Evolutionary conservation across 2,113 vertebrate genomes (phyloP), one percentile per base, ranked within the genome.

Genomic region (Haemorhous mexicanus): DNA sequence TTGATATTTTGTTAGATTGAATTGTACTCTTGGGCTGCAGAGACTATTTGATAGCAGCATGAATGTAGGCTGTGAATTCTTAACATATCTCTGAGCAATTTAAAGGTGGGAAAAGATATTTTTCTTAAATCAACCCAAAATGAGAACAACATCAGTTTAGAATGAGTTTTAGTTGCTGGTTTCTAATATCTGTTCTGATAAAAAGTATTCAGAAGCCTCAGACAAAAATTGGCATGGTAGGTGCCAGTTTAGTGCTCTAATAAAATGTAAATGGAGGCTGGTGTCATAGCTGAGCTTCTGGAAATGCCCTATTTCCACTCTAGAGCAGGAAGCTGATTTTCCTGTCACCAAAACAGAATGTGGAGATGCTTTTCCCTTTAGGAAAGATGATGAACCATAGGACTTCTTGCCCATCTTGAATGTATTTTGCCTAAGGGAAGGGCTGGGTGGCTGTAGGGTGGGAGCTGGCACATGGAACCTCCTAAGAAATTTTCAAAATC

Each of bases 311-410:
- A 6, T 66, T 37, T 53, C 55, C 55, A 1, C 41, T 85, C 49
- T 43, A 1, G 26, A 39, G 43, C 41, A 53, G 76, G 67, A 76
- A 85, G 39, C 46, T 76, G 62, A 61, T 61, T 18, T 32, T 64
- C 70, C 46, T 68, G 30, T 52, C 87, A 53, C 37, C 53, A 50
- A 49, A 82, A 46, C 4, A 46, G 14, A 43, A n/a, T 0, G 1
- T 0, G 1, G n/a, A 4, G 1, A 73, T 39, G 23, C 21, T 77
- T 26, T 62, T 72, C 37, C 33, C 53, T 73, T 73, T 44, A n/a
- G 59, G 13, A 93, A 37, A 77, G 15, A 12, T 1, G 2, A 30
- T 6, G 8, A 20, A 47, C 16, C 3, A 0, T 2, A 30, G 7
- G 21, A 35, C 32, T 30, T 55, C 62, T 76, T 73, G 37, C 16